Evolutionary conservation across 1,140 invertebrate genomes (phyloP), one percentile per base, ranked within the genome.

Genomic region (Scylla paramamosain): DNA sequence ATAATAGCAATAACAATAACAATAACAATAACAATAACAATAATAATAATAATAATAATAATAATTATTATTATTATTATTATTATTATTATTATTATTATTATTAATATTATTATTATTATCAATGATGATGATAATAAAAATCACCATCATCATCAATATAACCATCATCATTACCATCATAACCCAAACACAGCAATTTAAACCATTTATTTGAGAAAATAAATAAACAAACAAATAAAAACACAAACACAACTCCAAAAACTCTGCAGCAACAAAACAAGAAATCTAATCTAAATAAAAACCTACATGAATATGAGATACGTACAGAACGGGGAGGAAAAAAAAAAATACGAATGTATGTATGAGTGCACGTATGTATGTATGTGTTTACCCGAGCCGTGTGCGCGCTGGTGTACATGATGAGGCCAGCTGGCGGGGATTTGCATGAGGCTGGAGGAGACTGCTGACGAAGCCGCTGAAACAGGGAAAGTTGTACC

Each of bases 321-420:
- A 83, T 59, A 52, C 39, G 14, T 59, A 52, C 39, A 32, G 2
- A 67, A 32, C 52, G 31, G 28, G 25, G 31, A 83, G 28, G 32
- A 0, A 20, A n/a, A 32, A 52, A 48, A 52, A 8, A n/a, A n/a
- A 59, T 0, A 25, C 32, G 16, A 48, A 29, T 87, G 28, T 87
- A 25, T 93, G 28, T 93, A 39, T 93, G 32, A 83, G 16, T 87
- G 48, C 82, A 29, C 82, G 31, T 93, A 52, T 93, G 29, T 93
- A 52, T 93, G 32, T 93, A 25, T 93, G 28, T 93, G 46, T 92
- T 29, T 91, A 59, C n/a, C 67, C 8, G 67, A 25, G 67, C 20
- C 67, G 16, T 77, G 67, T 77, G 67, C 2, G 67, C 67, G n/a
- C 20, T 77, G 67, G 16, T n/a, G 25, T n/a, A n/a, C 67, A 25